Percentiles rank a stretch among this genome's conserved stretches.
Evolutionary conservation across 1,140 invertebrate genomes (phyloP).

Genomic region (Oedothorax gibbosus): DNA sequence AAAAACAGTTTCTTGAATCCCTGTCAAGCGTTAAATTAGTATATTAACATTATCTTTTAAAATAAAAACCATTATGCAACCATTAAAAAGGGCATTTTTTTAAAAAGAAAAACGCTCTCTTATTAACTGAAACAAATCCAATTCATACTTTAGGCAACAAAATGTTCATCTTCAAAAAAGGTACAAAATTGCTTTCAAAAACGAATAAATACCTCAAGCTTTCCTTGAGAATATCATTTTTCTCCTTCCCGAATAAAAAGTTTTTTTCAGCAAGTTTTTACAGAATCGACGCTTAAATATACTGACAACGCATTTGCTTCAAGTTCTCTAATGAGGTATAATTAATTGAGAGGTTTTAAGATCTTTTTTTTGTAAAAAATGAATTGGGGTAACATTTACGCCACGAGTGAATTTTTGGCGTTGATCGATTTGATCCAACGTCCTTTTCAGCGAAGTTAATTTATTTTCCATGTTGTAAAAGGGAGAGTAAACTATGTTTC

Average conservation of each 20-base stretch:
- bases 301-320: constrained; percentile 21
- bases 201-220: neutral
- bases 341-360: constrained; percentile 32
- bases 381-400: constrained; percentile 20
- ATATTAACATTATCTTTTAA: neutral
- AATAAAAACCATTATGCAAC: no score
- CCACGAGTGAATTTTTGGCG: neutral
- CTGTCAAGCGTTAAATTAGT: neutral
- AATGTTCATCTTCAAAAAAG: neutral
- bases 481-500: no score
- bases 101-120: neutral
- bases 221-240: constrained; percentile 10
- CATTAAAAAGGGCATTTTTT: neutral
- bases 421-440: neutral
- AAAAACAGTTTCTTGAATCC: neutral
- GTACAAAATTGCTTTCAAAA: neutral
- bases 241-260: neutral
- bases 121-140: neutral
- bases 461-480: neutral
- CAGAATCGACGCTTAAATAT: constrained; percentile 37
- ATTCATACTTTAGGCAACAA: neutral
- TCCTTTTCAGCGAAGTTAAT: neutral
- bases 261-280: constrained; percentile 9
- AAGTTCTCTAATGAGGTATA: constrained; percentile 46
- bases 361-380: neutral